Evolutionary conservation across 2,888 invertebrate genomes (phyloP), one percentile per base, ranked within the genome.

Genomic region (Brachynemurus nebulosus): DNA sequence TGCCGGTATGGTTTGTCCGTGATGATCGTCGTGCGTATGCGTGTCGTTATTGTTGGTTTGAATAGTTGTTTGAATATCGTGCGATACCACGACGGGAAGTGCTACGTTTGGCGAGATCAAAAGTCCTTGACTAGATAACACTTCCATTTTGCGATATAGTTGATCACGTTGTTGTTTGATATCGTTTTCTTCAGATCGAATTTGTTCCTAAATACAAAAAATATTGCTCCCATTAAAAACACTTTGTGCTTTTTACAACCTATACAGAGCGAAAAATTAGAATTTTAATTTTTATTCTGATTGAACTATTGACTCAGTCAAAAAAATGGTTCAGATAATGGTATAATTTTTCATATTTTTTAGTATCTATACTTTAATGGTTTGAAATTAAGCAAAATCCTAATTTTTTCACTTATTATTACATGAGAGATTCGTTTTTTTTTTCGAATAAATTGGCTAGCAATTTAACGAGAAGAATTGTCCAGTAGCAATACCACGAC

Each of bases 161-260:
- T 91, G 83, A 55, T 95, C 93, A n/a, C 92, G 71, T 60, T 93
- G 92, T 53, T 89, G 85, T 17, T 78, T 80, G 11, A 95, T 80
- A 58, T 95, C 93, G 50, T 81, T 78, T 57, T 89, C 85, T 48
- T 90, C 86, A 0, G 75, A 75, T 39, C 78, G 63, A 42, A 84
- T 67, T 58, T 79, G 78, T 42, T 83, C 74, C 67, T 72, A 50
- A 20, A 55, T 55, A 21, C 40, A 44, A 44, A 14, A 40, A 43
- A 27, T 27, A n/a, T 27, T n/a, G 5, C 27, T 9, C 9, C 12
- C 12, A 9, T 27, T n/a, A 9, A 27, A 4, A 27, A 27, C 3
- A n/a, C 3, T 4, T n/a, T 27, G 9, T 4, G 9, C 12, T 27
- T 27, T n/a, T 9, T 3, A 27, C 9, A 4, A 27, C 9, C 27